Evolutionary conservation across 2,888 invertebrate species (phyloP), one percentile per base, ranked within the genome.

Genomic region (Heteropelma amictum): DNA sequence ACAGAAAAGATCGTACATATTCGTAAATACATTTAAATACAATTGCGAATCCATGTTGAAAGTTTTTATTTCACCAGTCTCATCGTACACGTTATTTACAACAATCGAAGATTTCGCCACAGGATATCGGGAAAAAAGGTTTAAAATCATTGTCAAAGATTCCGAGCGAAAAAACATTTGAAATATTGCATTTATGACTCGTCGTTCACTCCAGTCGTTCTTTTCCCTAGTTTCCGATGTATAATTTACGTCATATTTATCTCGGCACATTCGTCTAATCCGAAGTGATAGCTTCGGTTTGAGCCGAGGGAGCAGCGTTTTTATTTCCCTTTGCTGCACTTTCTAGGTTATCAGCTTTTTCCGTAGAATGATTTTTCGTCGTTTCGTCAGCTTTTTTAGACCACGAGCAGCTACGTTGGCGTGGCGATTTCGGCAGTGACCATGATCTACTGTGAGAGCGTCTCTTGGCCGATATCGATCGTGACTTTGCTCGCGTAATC

Each of bases 361-460:
- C 3, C 40, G 42, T 8, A 10, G 58, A 8, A 17, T 70, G 33
- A 47, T 21, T 56, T 58, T 17, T 42, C 10, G 7, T 12, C 28
- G 65, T 54, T 3, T 72, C 72, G 47, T 75, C 67, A 1, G 63
- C 80, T n/a, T 67, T 76, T 76, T 90, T n/a, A 0, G 92, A 92
- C 92, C 93, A 92, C 0, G 92, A 92, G 76, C 90, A 90, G 42
- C 88, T 88, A 26, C 86, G 78, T 30, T 81, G 81, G 40, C 82
- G 75, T 1, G 90, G 79, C 7, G 91, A 91, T 76, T 90, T 80
- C 69, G 92, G 92, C 53, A 92, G 84, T 0, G 93, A 93, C 93
- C 93, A 93, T 12, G 93, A 93, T 77, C 91, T 92, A 0, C 92
- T 92, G 0, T 92, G 86, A 1, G 88, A 88, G 38, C 87, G 83